A percentile compares a stretch with the other conserved stretches of the same genome.
These are phyloP conservation scores for Trichogramma pretiosum DNA, from an alignment of 1,140 invertebrate species.

Conservation along the genomic window DNA sequence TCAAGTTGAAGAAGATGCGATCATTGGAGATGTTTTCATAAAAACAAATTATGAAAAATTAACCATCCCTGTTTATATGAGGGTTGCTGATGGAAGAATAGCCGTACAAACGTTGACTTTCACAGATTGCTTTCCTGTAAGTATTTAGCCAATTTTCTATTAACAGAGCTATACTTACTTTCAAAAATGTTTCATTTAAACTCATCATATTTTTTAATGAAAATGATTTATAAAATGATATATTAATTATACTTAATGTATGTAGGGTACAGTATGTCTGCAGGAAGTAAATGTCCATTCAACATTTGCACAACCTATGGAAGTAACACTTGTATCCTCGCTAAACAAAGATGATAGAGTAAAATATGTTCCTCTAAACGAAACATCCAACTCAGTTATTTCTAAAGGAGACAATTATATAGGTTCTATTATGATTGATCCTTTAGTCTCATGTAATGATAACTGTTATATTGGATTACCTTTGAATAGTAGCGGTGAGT, in stretches of 20 bases:
- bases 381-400: slow-evolving; percentile 34
- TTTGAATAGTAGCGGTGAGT: slow-evolving; percentile 52
- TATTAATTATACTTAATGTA: slow-evolving; percentile 17
- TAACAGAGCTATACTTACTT: background rate
- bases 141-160: slow-evolving; percentile 25
- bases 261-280: slow-evolving; percentile 68
- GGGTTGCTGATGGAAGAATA: slow-evolving; percentile 53
- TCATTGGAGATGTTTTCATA: slow-evolving; percentile 62
- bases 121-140: slow-evolving; percentile 75
- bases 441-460: slow-evolving; percentile 56
- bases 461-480: slow-evolving; percentile 67
- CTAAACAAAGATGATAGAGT: slow-evolving; percentile 47
- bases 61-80: slow-evolving; percentile 53
- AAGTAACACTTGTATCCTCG: slow-evolving; percentile 46
- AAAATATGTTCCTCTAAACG: slow-evolving; percentile 39
- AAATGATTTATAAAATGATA: background rate
- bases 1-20: slow-evolving; percentile 56
- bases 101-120: slow-evolving; percentile 60
- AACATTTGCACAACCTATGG: slow-evolving; percentile 64
- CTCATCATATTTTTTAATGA: background rate
- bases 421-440: slow-evolving; percentile 56
- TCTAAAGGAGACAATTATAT: slow-evolving; percentile 45
- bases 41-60: slow-evolving; percentile 65
- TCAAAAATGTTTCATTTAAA: background rate
- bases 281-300: slow-evolving; percentile 65